Evolutionary conservation across 92 coral and sea anemone species (phyloP).

Genomic region (Porites evermanni): DNA sequence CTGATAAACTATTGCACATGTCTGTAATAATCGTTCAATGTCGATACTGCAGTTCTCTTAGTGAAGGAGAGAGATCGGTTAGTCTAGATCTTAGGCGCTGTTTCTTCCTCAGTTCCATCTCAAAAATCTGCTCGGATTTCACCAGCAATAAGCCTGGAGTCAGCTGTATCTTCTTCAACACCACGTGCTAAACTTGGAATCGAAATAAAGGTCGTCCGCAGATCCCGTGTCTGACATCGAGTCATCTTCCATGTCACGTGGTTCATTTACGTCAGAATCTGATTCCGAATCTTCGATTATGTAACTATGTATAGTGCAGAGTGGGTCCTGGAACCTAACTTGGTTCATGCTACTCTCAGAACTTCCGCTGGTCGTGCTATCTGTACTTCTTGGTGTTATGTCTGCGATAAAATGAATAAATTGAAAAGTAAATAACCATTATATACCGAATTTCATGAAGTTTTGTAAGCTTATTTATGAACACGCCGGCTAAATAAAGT

Average conservation of each 20-base stretch:
- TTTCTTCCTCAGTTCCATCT: background rate
- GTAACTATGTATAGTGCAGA: slow-evolving; percentile 89
- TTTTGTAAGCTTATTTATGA: too few species aligned
- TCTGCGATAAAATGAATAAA: slow-evolving; percentile 11
- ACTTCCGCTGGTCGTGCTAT: slow-evolving; percentile 70
- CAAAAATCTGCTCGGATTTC: too few species aligned
- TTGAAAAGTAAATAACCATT: too few species aligned
- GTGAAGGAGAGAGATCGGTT: too few species aligned
- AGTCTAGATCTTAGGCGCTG: background rate
- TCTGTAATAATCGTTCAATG: too few species aligned
- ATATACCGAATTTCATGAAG: too few species aligned
- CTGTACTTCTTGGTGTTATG: slow-evolving; percentile 59
- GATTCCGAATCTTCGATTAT: slow-evolving; percentile 79
- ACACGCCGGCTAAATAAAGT: too few species aligned
- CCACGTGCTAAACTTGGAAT: slow-evolving; percentile 82
- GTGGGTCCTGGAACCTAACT: slow-evolving; percentile 92
- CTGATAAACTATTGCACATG: too few species aligned
- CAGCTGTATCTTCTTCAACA: slow-evolving; percentile 33
- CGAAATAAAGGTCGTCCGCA: slow-evolving; percentile 20
- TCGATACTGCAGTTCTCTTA: too few species aligned
- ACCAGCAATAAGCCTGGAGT: background rate
- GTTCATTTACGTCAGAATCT: slow-evolving; percentile 57
- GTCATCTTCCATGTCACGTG: slow-evolving; percentile 33
- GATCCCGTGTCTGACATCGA: slow-evolving; percentile 35
- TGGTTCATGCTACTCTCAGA: slow-evolving; percentile 81